Conservation (phyloP, 64 coral and sea anemone genomes). For the Cladopsammia gracilis region DNA sequence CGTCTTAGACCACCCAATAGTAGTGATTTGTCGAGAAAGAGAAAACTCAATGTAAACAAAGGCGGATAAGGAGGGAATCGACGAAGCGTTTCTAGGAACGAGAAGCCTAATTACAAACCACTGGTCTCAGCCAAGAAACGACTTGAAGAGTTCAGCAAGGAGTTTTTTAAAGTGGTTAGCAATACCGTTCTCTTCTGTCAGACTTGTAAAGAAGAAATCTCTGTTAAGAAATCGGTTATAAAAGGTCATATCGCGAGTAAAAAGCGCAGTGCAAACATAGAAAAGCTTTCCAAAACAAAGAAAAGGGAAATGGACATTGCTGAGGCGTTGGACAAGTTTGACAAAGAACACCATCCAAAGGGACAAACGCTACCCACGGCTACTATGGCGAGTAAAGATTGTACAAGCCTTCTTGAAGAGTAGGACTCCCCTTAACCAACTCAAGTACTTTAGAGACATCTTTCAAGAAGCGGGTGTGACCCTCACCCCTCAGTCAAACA, state of each 20-base stretch:
- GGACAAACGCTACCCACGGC: conserved; percentile 35
- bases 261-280: conserved; percentile 42
- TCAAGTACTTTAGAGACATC: conserved; percentile 42
- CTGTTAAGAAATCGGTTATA: neutral
- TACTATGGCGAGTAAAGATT: conserved; percentile 55
- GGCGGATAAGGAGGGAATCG: neutral
- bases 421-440: conserved; percentile 35
- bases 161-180: neutral
- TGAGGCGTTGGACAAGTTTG: conserved; percentile 35
- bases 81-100: neutral
- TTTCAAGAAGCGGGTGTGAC: conserved; percentile 46
- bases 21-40: conserved; percentile 15
- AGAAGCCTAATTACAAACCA: neutral
- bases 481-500: conserved; percentile 13
- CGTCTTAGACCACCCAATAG: conserved; percentile 15
- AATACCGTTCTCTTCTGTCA: conserved; percentile 12
- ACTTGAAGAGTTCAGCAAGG: neutral
- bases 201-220: conserved; percentile 29
- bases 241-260: conserved; percentile 1
- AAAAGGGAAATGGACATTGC: conserved; percentile 10
- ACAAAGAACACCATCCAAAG: conserved; percentile 42
- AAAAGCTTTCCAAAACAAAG: neutral
- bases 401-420: conserved; percentile 61
- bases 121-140: conserved; percentile 7
- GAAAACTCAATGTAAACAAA: neutral